A percentile compares a stretch with the other conserved stretches of the same genome.
These are phyloP conservation scores for Mesocentrotus franciscanus DNA, from an alignment of 53 echinoderm and acorn worm genomes.

Conservation along the genomic window DNA sequence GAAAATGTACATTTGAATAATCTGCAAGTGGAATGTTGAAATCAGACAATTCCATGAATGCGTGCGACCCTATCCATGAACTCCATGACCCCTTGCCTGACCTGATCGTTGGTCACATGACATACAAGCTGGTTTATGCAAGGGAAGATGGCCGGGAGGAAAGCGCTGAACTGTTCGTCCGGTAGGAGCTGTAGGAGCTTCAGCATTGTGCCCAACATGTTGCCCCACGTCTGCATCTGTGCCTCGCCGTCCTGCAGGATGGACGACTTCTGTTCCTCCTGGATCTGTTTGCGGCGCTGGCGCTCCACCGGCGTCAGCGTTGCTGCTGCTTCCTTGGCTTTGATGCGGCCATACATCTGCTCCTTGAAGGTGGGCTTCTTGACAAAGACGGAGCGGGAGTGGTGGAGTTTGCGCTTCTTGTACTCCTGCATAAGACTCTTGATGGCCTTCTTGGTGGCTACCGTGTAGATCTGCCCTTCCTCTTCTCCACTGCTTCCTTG, in stretches of 20 bases:
- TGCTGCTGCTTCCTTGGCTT: slow-evolving; percentile 62
- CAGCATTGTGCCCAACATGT: slow-evolving; percentile 96
- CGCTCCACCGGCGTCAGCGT: slow-evolving; percentile 79
- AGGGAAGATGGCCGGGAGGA: slow-evolving; percentile 93
- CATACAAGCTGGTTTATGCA: slow-evolving; percentile 91
- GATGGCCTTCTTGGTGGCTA: slow-evolving; percentile 97
- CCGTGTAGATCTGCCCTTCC: slow-evolving; percentile 83
- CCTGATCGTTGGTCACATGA: slow-evolving; percentile 86
- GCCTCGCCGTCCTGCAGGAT: slow-evolving; percentile 88
- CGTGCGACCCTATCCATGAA: slow-evolving; percentile 95
- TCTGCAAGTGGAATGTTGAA: background rate
- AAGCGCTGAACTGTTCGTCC: slow-evolving; percentile 80
- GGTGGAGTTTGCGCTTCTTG: slow-evolving; percentile 90
- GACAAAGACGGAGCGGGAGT: slow-evolving; percentile 94
- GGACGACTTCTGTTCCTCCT: slow-evolving; percentile 85
- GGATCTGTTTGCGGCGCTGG: slow-evolving; percentile 89
- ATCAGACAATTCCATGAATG: slow-evolving; percentile 82
- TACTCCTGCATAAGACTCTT: slow-evolving; percentile 99
- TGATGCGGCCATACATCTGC: slow-evolving; percentile 84
- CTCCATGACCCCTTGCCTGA: slow-evolving; percentile 90
- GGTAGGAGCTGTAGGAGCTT: slow-evolving; percentile 92
- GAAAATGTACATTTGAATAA: no score
- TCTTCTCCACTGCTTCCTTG: slow-evolving; percentile 57
- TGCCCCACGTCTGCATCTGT: slow-evolving; percentile 89
- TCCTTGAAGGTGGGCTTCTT: slow-evolving; percentile 98